Conservation (phyloP, 2,888 invertebrate species). For the Slavum lentiscoides region DNA sequence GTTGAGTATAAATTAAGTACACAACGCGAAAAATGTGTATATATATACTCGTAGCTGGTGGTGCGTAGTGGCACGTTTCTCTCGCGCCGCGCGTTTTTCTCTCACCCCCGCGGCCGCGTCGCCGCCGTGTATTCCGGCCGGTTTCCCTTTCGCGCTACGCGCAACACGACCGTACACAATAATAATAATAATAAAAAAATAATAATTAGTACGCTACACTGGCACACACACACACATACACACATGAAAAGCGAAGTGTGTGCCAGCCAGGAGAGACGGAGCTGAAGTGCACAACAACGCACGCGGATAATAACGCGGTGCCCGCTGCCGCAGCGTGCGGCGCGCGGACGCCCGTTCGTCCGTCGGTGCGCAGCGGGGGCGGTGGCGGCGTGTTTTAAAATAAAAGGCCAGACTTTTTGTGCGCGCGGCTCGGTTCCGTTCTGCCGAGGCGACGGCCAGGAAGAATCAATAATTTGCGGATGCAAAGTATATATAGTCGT, state of each 20-base stretch:
- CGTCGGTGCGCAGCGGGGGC: background rate
- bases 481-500: slow-evolving; percentile 44
- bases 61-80: background rate
- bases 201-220: slow-evolving; percentile 43
- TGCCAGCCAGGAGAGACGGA: background rate
- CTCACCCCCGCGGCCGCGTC: too few relatives aligned
- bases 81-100: too few relatives aligned
- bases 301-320: slow-evolving; percentile 8
- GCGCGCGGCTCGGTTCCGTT: slow-evolving; percentile 4
- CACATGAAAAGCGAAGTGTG: background rate
- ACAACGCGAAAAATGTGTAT: background rate
- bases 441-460: slow-evolving; percentile 48
- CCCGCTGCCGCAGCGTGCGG: background rate
- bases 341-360: too few relatives aligned
- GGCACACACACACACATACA: too few relatives aligned
- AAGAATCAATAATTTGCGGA: slow-evolving; percentile 53
- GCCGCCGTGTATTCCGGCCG: background rate
- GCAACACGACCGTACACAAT: too few relatives aligned
- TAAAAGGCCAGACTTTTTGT: slow-evolving; percentile 42
- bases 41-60: too few relatives aligned
- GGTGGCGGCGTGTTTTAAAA: slow-evolving; percentile 39
- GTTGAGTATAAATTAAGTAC: slow-evolving; percentile 3
- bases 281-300: slow-evolving; percentile 47
- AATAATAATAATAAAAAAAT: too few relatives aligned
- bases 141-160: slow-evolving; percentile 25